phyloP scores from a whole-genome alignment of 2,888 invertebrate species.

The Chamaedrilus cognettii region DNA sequence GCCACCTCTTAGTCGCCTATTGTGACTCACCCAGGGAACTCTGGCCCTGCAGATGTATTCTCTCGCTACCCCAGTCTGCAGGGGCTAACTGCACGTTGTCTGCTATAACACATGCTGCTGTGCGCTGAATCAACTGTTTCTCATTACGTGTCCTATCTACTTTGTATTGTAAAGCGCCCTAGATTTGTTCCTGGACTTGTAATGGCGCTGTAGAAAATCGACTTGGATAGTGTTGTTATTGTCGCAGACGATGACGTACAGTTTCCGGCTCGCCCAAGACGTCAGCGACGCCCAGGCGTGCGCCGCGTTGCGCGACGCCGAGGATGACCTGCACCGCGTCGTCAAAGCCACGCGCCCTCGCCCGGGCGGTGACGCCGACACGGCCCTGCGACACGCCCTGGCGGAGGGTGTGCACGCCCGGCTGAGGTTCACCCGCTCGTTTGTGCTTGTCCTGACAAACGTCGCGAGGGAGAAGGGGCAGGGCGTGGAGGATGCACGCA shows the following conservation, averaged over 20 bases:
- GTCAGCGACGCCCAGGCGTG: conserved; percentile 79
- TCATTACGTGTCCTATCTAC: too few species aligned
- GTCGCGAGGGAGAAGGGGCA: conserved; percentile 64
- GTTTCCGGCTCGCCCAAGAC: conserved; percentile 81
- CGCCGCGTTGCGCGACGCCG: conserved; percentile 83
- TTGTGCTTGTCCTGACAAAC: conserved; percentile 77
- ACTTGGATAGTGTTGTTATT: too few species aligned
- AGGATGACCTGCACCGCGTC: conserved; percentile 70
- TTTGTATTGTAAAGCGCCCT: too few species aligned
- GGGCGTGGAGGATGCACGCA: conserved; percentile 71
- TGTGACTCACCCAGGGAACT: too few species aligned
- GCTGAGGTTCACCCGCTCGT: conserved; percentile 82
- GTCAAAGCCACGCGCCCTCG: conserved; percentile 43
- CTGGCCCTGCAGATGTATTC: too few species aligned
- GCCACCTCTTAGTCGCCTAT: too few species aligned
- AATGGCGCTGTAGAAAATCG: too few species aligned
- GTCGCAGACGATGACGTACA: conserved; percentile 86
- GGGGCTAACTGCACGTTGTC: too few species aligned
- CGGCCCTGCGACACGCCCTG: neutral
- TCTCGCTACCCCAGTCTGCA: too few species aligned
- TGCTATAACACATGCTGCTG: too few species aligned
- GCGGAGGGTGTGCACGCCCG: conserved; percentile 66
- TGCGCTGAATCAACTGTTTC: too few species aligned
- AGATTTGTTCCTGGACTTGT: too few species aligned
- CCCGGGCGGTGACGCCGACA: neutral